Conservation (phyloP, 2,888 invertebrate species). For the Doris montereyensis region DNA sequence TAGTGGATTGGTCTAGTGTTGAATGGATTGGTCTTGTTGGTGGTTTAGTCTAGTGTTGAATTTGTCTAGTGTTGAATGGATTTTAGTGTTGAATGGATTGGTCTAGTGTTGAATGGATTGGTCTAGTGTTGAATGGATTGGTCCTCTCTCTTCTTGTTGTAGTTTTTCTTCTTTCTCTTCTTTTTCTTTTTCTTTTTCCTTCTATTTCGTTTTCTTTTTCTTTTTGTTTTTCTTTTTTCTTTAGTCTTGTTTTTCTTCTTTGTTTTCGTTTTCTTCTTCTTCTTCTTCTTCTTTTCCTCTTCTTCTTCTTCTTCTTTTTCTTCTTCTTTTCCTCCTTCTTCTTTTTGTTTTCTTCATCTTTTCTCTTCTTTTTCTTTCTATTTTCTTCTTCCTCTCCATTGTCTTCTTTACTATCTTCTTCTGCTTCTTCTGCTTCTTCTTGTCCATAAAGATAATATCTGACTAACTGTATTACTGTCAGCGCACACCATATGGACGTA, state of each 20-base stretch:
- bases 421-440: no score
- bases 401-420: no score
- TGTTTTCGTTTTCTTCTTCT: constrained; percentile 1
- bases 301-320: constrained; percentile 8
- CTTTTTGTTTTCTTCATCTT: background rate
- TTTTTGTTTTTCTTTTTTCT: background rate
- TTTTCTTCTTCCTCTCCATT: background rate
- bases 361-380: background rate
- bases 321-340: constrained; percentile 14
- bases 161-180: background rate
- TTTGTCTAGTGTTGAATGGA: no score
- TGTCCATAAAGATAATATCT: no score
- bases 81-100: no score
- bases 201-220: constrained; percentile 8
- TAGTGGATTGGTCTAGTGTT: no score
- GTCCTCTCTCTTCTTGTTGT: background rate
- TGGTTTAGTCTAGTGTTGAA: no score
- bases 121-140: no score
- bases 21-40: no score
- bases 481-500: no score
- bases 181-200: background rate
- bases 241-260: background rate
- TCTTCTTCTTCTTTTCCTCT: constrained; percentile 27
- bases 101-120: no score
- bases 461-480: no score